phyloP scores from a whole-genome alignment of 2,888 invertebrate genomes.

The Heliconius cydno region DNA sequence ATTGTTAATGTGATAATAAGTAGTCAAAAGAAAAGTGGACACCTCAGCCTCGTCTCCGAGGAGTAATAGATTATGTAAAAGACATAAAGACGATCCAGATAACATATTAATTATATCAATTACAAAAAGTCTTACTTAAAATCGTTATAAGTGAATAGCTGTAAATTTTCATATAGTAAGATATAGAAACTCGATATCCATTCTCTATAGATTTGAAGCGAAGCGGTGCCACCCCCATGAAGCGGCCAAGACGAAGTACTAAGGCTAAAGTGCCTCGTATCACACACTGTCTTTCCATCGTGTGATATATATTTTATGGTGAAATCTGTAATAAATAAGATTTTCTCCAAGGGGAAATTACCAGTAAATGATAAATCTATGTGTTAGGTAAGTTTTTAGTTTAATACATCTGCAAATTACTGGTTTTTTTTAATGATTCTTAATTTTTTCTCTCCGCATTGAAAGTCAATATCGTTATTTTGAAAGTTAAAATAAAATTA shows the following conservation, averaged over 20 bases:
- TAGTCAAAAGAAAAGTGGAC: too few species aligned
- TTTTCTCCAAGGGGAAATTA: not conserved
- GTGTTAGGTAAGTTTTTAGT: too few species aligned
- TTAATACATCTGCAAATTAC: too few species aligned
- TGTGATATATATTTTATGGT: not conserved
- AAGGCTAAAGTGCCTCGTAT: not conserved
- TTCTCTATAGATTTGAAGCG: not conserved
- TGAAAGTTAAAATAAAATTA: not conserved
- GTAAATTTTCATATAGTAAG: not conserved
- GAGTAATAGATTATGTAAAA: too few species aligned
- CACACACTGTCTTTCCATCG: not conserved
- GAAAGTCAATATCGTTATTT: not conserved
- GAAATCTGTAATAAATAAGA: not conserved
- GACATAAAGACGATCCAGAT: too few species aligned
- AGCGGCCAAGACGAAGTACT: not conserved
- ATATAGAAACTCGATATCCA: constrained; percentile 1
- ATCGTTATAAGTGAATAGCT: not conserved
- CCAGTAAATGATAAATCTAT: not conserved
- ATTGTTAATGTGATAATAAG: too few species aligned
- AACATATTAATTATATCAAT: too few species aligned
- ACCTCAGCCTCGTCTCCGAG: too few species aligned
- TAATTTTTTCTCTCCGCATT: not conserved
- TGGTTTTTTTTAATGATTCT: too few species aligned
- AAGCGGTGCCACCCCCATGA: constrained; percentile 4
- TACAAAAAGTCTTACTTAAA: not conserved